Conservation (phyloP, 2,113 vertebrate species). For the Prolemur simus region DNA sequence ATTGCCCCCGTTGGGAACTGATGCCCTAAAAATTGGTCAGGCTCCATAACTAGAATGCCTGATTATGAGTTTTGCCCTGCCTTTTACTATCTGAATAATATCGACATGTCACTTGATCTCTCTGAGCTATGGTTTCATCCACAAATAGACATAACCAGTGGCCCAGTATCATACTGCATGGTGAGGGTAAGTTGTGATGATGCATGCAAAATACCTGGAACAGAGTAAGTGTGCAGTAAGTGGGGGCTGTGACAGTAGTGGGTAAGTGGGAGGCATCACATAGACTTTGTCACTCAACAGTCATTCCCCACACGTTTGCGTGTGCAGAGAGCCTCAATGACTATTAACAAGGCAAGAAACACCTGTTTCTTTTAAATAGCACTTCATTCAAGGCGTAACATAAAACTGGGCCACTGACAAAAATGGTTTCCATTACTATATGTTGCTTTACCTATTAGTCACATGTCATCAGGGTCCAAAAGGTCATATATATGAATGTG, state of each 20-base stretch:
- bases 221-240: fast-evolving
- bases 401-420: background rate
- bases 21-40: background rate
- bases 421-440: background rate
- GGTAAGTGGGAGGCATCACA: fast-evolving
- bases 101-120: background rate
- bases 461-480: background rate
- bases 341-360: background rate
- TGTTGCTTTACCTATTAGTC: background rate
- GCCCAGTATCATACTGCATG: fast-evolving
- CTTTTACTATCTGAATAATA: background rate
- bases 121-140: background rate
- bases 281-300: background rate
- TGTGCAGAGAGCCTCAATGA: background rate
- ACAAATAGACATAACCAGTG: background rate
- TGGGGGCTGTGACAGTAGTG: fast-evolving
- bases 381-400: background rate
- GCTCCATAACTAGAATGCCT: background rate
- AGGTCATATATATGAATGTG: background rate
- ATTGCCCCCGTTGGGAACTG: background rate
- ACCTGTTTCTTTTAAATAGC: background rate
- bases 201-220: background rate
- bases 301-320: background rate
- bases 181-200: background rate
- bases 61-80: background rate